A percentile compares a stretch with the other conserved stretches of the same genome.
phyloP scores from a whole-genome alignment of 53 echinoderm and acorn worm species.

The Stichopus horrens region DNA sequence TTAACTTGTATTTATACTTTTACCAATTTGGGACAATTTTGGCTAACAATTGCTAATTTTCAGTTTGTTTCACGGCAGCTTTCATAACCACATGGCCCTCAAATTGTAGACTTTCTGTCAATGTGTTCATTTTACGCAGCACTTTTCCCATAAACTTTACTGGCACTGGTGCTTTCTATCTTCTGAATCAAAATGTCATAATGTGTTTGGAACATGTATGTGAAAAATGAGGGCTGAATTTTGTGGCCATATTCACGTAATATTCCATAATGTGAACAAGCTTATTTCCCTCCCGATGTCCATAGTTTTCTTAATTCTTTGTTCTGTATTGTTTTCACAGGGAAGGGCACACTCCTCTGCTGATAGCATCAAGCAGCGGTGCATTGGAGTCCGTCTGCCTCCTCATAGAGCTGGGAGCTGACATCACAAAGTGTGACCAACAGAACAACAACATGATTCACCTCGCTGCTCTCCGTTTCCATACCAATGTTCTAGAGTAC shows the following conservation, averaged over 20 bases:
- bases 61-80: too few relatives aligned
- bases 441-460: constrained; percentile 93
- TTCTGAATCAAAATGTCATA: too few relatives aligned
- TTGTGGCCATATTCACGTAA: not conserved
- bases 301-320: not conserved
- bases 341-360: constrained; percentile 78
- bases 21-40: too few relatives aligned
- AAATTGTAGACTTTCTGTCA: too few relatives aligned
- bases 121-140: too few relatives aligned
- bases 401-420: constrained; percentile 79
- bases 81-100: too few relatives aligned
- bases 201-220: not conserved
- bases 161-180: too few relatives aligned
- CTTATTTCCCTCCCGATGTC: not conserved
- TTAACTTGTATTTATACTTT: too few relatives aligned
- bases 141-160: too few relatives aligned
- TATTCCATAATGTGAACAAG: not conserved
- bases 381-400: constrained; percentile 89
- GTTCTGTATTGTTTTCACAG: not conserved
- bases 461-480: constrained; percentile 91
- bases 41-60: too few relatives aligned
- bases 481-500: constrained; percentile 91
- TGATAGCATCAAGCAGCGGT: constrained; percentile 93
- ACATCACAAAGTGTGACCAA: constrained; percentile 74
- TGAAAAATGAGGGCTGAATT: not conserved